Evolutionary conservation across 2,113 vertebrate genomes (phyloP).

Genomic region (Arizona elegans): DNA sequence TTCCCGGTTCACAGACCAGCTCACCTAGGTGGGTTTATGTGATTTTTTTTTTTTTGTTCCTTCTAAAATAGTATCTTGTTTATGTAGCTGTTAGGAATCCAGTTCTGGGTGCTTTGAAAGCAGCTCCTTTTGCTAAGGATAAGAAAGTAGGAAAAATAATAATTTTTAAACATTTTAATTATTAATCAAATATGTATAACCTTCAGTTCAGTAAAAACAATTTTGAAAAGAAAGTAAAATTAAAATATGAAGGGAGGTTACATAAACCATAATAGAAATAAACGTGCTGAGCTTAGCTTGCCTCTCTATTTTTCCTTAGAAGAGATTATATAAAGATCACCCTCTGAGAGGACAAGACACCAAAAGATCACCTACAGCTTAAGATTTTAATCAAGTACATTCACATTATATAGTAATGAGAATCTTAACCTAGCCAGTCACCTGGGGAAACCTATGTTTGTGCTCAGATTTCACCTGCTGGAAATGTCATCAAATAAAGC

Average conservation of each 20-base stretch:
- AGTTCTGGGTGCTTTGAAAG: constrained; percentile 18
- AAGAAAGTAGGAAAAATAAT: background rate
- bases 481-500: constrained; percentile 28
- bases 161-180: background rate
- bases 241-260: constrained; percentile 29
- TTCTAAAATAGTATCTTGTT: constrained; percentile 7
- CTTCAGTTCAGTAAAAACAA: background rate
- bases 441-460: constrained; percentile 12
- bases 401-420: constrained; percentile 14
- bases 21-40: background rate
- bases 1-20: background rate
- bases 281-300: constrained; percentile 35
- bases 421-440: constrained; percentile 23
- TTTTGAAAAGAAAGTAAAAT: background rate
- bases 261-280: constrained; percentile 49
- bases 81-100: constrained; percentile 29
- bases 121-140: constrained; percentile 21
- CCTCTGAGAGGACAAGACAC: constrained; percentile 37
- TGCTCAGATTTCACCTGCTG: constrained; percentile 28
- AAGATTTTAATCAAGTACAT: constrained; percentile 49
- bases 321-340: constrained; percentile 48
- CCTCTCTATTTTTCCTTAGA: constrained; percentile 40
- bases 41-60: background rate
- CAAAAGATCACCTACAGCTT: constrained; percentile 8
- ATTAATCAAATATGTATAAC: background rate